A percentile compares a stretch with the other conserved stretches of the same genome.
These are phyloP conservation scores for Flabesymbios commensalis DNA, from an alignment of 2,888 invertebrate genomes.

Conservation along the genomic window DNA sequence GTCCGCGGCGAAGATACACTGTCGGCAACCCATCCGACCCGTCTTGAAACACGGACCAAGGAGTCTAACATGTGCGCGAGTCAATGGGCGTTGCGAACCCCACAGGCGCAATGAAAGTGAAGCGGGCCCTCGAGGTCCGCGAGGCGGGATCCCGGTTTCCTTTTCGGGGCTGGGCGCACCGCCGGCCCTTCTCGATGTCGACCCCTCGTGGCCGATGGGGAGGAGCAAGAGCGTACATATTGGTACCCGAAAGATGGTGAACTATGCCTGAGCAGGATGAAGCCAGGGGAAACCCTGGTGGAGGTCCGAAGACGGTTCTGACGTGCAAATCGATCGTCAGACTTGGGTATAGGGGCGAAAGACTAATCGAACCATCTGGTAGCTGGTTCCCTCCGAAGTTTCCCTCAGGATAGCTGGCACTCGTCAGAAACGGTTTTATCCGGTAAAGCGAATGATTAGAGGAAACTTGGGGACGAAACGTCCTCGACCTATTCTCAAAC, in stretches of 20 bases:
- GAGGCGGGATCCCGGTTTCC: no score
- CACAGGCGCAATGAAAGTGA: no score
- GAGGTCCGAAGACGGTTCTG: conserved; percentile 71
- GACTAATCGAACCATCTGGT: conserved; percentile 77
- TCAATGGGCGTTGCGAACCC: conserved; percentile 69
- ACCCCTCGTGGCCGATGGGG: conserved; percentile 39
- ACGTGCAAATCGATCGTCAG: conserved; percentile 80
- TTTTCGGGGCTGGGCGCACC: conserved; percentile 62
- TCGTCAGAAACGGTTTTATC: conserved; percentile 67
- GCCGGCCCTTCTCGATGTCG: conserved; percentile 65
- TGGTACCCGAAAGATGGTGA: conserved; percentile 77
- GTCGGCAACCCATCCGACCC: no score
- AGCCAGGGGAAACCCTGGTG: conserved; percentile 70
- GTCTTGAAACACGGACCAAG: no score
- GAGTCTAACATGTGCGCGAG: conserved; percentile 75
- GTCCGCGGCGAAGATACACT: conserved; percentile 79
- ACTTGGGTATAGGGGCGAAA: conserved; percentile 74
- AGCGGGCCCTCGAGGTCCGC: no score
- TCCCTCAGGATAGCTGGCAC: conserved; percentile 75
- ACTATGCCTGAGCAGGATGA: conserved; percentile 74
- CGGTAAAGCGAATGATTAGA: conserved; percentile 78
- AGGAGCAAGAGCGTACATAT: conserved; percentile 69
- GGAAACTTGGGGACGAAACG: conserved; percentile 73
- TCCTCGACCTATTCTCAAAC: conserved; percentile 78
- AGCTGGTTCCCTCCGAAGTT: conserved; percentile 78